Conservation (phyloP, 23 tunicate species). For the Trididemnum clinides region DNA sequence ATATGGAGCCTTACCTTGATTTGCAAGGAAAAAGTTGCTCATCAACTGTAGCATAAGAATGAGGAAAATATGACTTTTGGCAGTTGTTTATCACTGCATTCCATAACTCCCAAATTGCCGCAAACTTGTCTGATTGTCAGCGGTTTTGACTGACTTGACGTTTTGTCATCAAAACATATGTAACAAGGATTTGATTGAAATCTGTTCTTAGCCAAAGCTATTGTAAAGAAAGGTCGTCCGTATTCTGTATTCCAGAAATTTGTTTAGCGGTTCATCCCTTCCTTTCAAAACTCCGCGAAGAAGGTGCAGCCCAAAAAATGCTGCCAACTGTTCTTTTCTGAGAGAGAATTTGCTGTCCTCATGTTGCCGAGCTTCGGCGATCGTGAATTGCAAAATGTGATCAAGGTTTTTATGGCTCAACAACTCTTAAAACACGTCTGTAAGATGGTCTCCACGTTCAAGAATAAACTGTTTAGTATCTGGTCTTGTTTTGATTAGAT, state of each 20-base stretch:
- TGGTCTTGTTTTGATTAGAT: conserved; percentile 8
- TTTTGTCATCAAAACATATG: conserved; percentile 4
- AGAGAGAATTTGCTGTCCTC: neutral
- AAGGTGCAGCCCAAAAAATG: conserved; percentile 11
- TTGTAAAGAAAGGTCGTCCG: neutral
- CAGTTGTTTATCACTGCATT: neutral
- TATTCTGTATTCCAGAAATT: conserved; percentile 9
- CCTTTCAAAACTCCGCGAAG: conserved; percentile 2
- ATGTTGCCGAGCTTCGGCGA: conserved; percentile 11
- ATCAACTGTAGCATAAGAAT: too few relatives aligned
- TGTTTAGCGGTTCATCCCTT: conserved; percentile 19
- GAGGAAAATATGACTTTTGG: too few relatives aligned
- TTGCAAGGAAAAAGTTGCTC: too few relatives aligned
- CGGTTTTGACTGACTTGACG: neutral
- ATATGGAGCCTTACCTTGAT: conserved; percentile 17
- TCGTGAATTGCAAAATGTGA: conserved; percentile 1
- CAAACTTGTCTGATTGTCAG: conserved; percentile 9
- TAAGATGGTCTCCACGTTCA: neutral
- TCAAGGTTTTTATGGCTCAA: neutral
- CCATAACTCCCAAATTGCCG: neutral
- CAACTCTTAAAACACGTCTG: too few relatives aligned
- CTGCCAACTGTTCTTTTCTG: conserved; percentile 15
- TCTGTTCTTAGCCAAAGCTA: neutral
- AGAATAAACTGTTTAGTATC: conserved; percentile 14
- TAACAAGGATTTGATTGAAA: conserved; percentile 1